These are phyloP conservation scores for Coelinius sp. DNA, from an alignment of 2,888 invertebrate species.

Conservation along the genomic window DNA sequence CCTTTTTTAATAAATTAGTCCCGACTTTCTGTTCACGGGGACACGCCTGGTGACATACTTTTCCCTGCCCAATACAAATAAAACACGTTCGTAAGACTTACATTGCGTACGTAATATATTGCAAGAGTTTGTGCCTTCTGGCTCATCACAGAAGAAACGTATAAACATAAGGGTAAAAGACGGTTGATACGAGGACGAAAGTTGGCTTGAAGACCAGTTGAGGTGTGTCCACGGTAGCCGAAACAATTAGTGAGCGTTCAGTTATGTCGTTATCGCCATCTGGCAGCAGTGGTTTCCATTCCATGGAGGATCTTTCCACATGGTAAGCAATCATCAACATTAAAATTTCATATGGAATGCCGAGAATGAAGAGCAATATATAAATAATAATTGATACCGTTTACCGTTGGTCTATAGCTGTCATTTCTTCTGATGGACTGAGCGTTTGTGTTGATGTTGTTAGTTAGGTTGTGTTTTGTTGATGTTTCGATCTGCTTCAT, in stretches of 20 bases:
- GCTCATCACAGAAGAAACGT: neutral
- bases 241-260: neutral
- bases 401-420: too few relatives aligned
- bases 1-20: neutral
- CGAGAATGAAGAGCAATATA: too few relatives aligned
- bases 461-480: too few relatives aligned
- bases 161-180: neutral
- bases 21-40: conserved; percentile 6
- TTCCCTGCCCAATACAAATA: conserved; percentile 1
- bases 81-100: conserved; percentile 3
- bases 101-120: conserved; percentile 18
- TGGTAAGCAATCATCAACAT: conserved; percentile 43
- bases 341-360: too few relatives aligned
- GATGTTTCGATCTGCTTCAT: too few relatives aligned
- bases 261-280: conserved; percentile 54
- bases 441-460: too few relatives aligned
- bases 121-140: neutral
- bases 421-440: too few relatives aligned
- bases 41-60: conserved; percentile 29
- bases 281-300: conserved; percentile 53
- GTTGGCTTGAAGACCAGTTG: conserved; percentile 3
- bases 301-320: conserved; percentile 50
- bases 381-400: too few relatives aligned
- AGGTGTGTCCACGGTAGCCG: neutral
- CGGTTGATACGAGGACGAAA: too few relatives aligned